phyloP scores from a whole-genome alignment of 2,888 invertebrate species.

The Hypsopygia costalis region DNA sequence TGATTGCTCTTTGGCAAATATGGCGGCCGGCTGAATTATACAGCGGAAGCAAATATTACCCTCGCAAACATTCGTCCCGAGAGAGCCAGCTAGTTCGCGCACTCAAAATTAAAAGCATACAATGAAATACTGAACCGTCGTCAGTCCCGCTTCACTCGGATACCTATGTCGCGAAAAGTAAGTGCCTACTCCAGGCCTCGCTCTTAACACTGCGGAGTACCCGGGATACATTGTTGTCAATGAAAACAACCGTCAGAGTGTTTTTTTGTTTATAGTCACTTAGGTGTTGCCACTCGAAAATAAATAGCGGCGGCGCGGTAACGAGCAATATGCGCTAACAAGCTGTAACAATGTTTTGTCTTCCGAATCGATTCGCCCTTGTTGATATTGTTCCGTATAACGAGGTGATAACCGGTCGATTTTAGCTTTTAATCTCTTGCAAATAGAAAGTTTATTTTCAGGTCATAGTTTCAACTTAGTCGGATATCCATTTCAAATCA shows the following conservation, averaged over 20 bases:
- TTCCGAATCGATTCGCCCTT: slow-evolving; percentile 55
- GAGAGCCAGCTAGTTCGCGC: slow-evolving; percentile 82
- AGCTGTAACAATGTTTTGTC: slow-evolving; percentile 70
- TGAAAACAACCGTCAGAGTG: slow-evolving; percentile 76
- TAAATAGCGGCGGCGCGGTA: slow-evolving; percentile 73
- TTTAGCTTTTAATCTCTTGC: slow-evolving; percentile 28
- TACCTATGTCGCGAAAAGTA: slow-evolving; percentile 78
- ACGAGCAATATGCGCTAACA: slow-evolving; percentile 73
- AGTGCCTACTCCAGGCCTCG: slow-evolving; percentile 64
- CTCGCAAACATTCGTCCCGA: slow-evolving; percentile 80
- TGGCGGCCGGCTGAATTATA: slow-evolving; percentile 83
- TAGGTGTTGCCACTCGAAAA: slow-evolving; percentile 77
- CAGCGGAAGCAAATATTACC: slow-evolving; percentile 82
- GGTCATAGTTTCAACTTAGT: not conserved
- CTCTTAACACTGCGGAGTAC: slow-evolving; percentile 61
- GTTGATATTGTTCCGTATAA: slow-evolving; percentile 49
- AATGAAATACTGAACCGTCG: slow-evolving; percentile 79
- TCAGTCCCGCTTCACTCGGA: slow-evolving; percentile 53
- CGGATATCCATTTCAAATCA: no score
- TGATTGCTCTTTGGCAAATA: slow-evolving; percentile 84
- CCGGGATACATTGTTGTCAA: slow-evolving; percentile 69
- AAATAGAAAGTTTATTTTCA: slow-evolving; percentile 12
- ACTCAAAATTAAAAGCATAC: slow-evolving; percentile 84
- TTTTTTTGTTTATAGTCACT: slow-evolving; percentile 79
- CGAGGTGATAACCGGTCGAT: slow-evolving; percentile 35